Conservation (phyloP, 2,797 vertebrate species). For the Sebastes itinus region DNA sequence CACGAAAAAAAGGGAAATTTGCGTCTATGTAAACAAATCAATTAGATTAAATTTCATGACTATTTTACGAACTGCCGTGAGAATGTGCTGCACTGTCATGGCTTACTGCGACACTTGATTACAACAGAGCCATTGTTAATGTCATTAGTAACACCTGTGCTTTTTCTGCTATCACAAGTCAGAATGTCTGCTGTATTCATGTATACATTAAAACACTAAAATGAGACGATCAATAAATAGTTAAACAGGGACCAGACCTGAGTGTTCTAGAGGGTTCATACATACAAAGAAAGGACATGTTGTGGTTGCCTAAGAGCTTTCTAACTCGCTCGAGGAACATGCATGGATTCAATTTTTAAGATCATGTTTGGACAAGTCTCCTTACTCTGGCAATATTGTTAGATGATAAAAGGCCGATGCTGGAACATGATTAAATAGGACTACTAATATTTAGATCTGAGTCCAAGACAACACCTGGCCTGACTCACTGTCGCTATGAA, state of each 20-base stretch:
- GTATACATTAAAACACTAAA: background rate
- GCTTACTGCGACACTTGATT: background rate
- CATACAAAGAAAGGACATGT: background rate
- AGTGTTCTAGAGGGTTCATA: background rate
- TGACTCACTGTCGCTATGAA: background rate
- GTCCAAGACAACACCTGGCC: background rate
- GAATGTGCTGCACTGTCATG: background rate
- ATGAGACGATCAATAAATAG: background rate
- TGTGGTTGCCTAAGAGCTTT: background rate
- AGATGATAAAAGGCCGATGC: background rate
- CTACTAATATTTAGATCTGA: background rate
- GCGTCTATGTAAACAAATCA: too few species aligned
- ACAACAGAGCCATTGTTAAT: background rate
- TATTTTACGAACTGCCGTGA: too few species aligned
- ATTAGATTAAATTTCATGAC: too few species aligned
- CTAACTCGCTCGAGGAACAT: background rate
- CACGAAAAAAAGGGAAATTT: too few species aligned
- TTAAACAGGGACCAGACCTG: background rate
- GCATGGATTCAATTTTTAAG: background rate
- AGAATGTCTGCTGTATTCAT: background rate
- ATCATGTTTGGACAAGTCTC: conserved; percentile 9
- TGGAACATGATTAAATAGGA: background rate
- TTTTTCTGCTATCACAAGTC: background rate
- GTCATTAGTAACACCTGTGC: background rate
- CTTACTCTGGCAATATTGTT: background rate